Percentiles rank a stretch among this genome's conserved stretches.
Evolutionary conservation across 2,797 vertebrate genomes (phyloP).

Genomic region (Apogon talboti): DNA sequence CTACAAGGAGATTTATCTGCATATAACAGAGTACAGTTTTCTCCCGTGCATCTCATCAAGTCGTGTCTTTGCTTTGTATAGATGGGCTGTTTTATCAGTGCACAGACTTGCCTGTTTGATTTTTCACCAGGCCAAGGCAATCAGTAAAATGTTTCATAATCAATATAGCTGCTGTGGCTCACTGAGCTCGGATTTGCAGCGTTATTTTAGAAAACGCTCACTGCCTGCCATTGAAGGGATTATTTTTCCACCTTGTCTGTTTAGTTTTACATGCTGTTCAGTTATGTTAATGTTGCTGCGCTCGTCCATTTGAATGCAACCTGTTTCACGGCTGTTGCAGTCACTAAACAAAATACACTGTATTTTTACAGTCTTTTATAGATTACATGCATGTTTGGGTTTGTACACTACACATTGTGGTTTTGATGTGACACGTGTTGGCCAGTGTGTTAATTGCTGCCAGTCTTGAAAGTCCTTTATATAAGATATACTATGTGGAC

Average conservation of each 20-base stretch:
- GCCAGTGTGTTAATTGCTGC: too few species aligned
- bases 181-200: constrained; percentile 43
- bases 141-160: constrained; percentile 57
- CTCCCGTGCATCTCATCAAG: background rate
- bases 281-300: background rate
- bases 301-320: constrained; percentile 1
- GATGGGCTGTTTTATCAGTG: background rate
- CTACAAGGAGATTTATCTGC: constrained; percentile 28
- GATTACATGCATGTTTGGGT: too few species aligned
- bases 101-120: background rate
- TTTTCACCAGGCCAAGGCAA: constrained; percentile 28
- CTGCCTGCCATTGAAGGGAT: constrained; percentile 18
- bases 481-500: too few species aligned
- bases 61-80: background rate
- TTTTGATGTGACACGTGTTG: too few species aligned
- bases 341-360: too few species aligned
- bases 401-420: too few species aligned
- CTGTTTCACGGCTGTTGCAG: background rate
- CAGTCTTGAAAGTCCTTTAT: too few species aligned
- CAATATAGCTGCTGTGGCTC: constrained; percentile 29
- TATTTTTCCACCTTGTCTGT: constrained; percentile 11
- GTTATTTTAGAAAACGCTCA: constrained; percentile 41
- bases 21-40: background rate
- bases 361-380: too few species aligned
- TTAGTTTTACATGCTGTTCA: background rate